Conservation (phyloP, 2,113 vertebrate genomes). For the Nyctereutes procyonoides region DNA sequence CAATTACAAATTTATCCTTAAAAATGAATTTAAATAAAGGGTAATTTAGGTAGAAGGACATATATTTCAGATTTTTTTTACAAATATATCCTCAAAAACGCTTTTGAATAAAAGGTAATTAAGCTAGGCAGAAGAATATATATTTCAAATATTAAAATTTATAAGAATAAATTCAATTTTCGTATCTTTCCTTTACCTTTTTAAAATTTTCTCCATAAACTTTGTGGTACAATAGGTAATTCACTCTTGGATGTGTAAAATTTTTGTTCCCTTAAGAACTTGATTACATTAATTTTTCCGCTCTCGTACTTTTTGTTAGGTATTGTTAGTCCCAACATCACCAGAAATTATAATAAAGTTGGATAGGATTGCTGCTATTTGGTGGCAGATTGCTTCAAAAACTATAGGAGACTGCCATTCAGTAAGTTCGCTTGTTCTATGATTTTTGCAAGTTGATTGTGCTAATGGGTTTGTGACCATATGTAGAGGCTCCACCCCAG, state of each 20-base stretch:
- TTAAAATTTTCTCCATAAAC: neutral
- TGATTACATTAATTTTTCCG: neutral
- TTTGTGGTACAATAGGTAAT: neutral
- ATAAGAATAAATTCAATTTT: neutral
- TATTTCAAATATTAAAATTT: neutral
- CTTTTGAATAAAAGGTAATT: slow-evolving; percentile 24
- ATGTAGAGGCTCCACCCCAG: neutral
- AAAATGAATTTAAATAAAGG: slow-evolving; percentile 8
- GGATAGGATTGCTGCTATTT: slow-evolving; percentile 51
- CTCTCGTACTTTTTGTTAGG: neutral
- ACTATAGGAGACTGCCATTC: neutral
- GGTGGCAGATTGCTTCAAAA: slow-evolving; percentile 70
- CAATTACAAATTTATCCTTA: neutral
- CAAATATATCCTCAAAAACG: neutral
- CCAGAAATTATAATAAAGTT: slow-evolving; percentile 52
- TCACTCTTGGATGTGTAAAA: neutral
- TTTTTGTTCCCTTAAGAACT: neutral
- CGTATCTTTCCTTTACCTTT: neutral
- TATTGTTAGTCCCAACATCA: neutral
- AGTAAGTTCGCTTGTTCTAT: neutral
- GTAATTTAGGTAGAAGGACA: neutral
- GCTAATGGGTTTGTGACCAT: slow-evolving; percentile 27
- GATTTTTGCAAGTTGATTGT: neutral
- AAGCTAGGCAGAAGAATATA: neutral
- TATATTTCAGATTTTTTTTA: neutral